A percentile compares a stretch with the other conserved stretches of the same genome.
Evolutionary conservation across 2,113 vertebrate species (phyloP).

Genomic region (Esox niger): DNA sequence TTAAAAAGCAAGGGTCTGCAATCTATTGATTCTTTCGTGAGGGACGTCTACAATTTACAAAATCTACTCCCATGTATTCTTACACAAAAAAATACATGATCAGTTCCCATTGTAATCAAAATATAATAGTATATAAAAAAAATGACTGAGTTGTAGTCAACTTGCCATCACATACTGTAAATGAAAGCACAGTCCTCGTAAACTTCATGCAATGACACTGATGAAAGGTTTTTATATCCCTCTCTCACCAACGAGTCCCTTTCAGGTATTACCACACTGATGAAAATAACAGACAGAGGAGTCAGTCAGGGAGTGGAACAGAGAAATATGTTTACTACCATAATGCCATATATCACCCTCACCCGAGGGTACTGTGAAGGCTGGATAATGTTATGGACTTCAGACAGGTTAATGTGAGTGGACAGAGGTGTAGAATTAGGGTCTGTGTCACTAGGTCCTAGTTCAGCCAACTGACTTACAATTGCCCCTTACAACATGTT

Average conservation of each 20-base stretch:
- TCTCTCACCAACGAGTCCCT: neutral
- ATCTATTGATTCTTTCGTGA: too few relatives aligned
- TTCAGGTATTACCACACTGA: slow-evolving; percentile 34
- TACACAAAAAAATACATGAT: too few relatives aligned
- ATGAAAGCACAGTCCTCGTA: too few relatives aligned
- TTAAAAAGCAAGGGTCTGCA: neutral
- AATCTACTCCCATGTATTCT: too few relatives aligned
- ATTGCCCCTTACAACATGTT: too few relatives aligned
- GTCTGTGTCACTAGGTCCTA: too few relatives aligned
- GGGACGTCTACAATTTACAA: too few relatives aligned
- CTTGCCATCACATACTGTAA: too few relatives aligned
- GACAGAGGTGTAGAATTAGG: slow-evolving; percentile 5
- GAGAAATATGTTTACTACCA: slow-evolving; percentile 44
- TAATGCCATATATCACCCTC: slow-evolving; percentile 49
- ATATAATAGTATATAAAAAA: too few relatives aligned
- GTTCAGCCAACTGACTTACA: too few relatives aligned
- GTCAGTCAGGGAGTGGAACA: slow-evolving; percentile 15
- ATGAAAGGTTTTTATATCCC: slow-evolving; percentile 18
- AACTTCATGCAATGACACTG: slow-evolving; percentile 6
- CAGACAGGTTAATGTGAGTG: slow-evolving; percentile 26
- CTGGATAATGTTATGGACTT: slow-evolving; percentile 44
- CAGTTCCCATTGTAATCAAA: too few relatives aligned
- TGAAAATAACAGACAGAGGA: slow-evolving; percentile 53
- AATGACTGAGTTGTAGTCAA: too few relatives aligned
- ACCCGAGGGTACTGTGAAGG: slow-evolving; percentile 44